Conservation (phyloP, 1,140 invertebrate genomes). For the Musca domestica region DNA sequence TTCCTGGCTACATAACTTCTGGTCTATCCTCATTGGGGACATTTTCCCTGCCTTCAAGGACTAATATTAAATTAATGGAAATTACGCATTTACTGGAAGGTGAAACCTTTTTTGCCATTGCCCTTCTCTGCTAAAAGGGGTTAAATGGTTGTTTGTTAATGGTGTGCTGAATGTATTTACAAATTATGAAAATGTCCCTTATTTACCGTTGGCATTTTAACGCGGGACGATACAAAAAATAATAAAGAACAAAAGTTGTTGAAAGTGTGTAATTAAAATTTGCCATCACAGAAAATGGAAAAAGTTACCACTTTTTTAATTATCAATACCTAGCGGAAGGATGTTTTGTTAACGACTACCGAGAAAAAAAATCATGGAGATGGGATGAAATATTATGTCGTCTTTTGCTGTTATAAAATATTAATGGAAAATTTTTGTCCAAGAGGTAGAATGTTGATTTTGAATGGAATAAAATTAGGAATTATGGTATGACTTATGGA, state of each 20-base stretch:
- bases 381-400: no score
- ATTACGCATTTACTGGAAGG: slow-evolving; percentile 23
- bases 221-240: background rate
- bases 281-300: slow-evolving; percentile 1
- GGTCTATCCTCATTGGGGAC: slow-evolving; percentile 27
- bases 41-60: slow-evolving; percentile 23
- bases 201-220: background rate
- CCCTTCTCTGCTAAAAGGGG: background rate
- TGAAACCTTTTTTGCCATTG: background rate
- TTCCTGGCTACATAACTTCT: no score
- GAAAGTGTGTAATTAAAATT: slow-evolving; percentile 19
- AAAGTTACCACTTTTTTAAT: slow-evolving; percentile 1
- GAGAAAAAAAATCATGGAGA: no score
- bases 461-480: no score
- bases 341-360: no score
- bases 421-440: no score
- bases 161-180: slow-evolving; percentile 21
- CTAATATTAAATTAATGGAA: slow-evolving; percentile 33
- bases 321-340: background rate
- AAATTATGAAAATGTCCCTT: slow-evolving; percentile 31
- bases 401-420: no score
- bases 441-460: no score
- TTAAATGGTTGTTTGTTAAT: background rate
- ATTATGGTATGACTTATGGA: no score
- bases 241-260: slow-evolving; percentile 1